A percentile compares a stretch with the other conserved stretches of the same genome.
Conservation (phyloP, 2,113 vertebrate species). For the Nanorana parkeri region DNA sequence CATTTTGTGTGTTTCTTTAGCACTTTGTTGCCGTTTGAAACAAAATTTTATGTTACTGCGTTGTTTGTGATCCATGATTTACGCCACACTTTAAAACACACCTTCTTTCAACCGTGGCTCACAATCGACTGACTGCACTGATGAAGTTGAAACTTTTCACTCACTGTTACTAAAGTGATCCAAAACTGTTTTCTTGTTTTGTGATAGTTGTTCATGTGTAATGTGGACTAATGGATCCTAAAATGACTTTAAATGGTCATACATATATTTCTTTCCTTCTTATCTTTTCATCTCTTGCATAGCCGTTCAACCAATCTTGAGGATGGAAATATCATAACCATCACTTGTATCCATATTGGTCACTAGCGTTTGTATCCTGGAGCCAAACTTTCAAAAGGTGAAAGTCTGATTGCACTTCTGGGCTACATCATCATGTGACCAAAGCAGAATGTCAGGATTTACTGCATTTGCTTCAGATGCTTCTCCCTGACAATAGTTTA, state of each 20-base stretch:
- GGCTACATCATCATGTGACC: background rate
- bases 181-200: background rate
- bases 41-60: too few species aligned
- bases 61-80: too few species aligned
- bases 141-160: too few species aligned
- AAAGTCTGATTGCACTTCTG: background rate
- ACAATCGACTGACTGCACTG: too few species aligned
- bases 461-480: background rate
- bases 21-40: too few species aligned
- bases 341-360: background rate
- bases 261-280: too few species aligned
- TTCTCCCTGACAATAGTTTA: background rate
- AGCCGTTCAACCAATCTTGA: too few species aligned
- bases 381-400: background rate
- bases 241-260: background rate
- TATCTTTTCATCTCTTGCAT: too few species aligned
- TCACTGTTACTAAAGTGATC: background rate
- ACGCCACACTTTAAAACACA: too few species aligned
- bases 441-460: background rate
- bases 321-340: background rate
- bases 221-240: background rate
- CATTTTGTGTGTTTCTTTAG: too few species aligned
- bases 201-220: background rate
- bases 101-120: too few species aligned
- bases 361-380: background rate